Evolutionary conservation across 2,888 invertebrate species (phyloP).

Genomic region (Bruchidius siliquastri): DNA sequence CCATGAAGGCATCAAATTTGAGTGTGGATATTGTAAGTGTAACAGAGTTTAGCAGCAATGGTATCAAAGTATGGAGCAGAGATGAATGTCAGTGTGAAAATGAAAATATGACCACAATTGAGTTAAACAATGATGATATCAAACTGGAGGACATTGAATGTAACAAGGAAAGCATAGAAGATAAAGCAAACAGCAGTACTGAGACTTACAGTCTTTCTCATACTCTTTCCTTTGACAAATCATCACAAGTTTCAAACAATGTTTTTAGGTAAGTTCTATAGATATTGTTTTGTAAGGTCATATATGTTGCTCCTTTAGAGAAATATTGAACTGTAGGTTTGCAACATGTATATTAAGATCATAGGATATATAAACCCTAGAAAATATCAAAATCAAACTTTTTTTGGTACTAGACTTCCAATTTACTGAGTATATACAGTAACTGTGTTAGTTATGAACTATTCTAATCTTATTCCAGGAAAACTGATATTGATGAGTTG

Average conservation of each 20-base stretch:
- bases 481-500: constrained; percentile 6
- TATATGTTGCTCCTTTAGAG: no score
- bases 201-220: constrained; percentile 9
- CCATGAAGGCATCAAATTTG: constrained; percentile 25
- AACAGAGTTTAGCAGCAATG: constrained; percentile 31
- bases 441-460: neutral
- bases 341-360: no score
- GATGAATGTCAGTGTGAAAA: neutral
- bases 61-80: constrained; percentile 24
- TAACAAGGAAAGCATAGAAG: neutral
- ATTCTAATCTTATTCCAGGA: neutral
- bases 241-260: constrained; percentile 10
- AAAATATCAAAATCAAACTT: no score
- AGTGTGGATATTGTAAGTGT: constrained; percentile 36
- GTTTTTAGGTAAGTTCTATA: constrained; percentile 2
- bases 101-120: neutral
- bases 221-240: constrained; percentile 7
- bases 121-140: neutral
- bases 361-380: no score
- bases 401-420: no score
- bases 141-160: constrained; percentile 2
- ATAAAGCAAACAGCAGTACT: neutral
- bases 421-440: no score
- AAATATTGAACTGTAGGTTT: constrained; percentile 1
- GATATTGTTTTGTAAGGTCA: constrained; percentile 1